Conservation (phyloP, 2,113 vertebrate genomes). For the Elephantulus edwardii region DNA sequence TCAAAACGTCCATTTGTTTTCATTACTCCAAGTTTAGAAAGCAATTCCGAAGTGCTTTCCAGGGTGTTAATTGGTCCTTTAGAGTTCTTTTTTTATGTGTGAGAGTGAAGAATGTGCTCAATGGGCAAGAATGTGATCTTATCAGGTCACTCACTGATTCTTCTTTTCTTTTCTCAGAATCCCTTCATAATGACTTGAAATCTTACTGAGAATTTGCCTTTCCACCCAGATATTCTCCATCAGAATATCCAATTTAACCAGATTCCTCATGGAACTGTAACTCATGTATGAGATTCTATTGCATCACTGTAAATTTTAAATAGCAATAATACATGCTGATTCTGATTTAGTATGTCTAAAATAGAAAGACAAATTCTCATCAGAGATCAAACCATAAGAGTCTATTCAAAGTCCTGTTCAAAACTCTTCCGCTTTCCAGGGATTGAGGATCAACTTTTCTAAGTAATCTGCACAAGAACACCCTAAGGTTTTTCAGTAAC, state of each 20-base stretch:
- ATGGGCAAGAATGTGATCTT: not conserved
- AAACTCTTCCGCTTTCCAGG: not conserved
- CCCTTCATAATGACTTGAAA: too few species aligned
- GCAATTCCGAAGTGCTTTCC: slow-evolving; percentile 59
- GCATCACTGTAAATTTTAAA: too few species aligned
- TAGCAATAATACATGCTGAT: too few species aligned
- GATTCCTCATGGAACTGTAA: too few species aligned
- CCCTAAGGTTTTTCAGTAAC: not conserved
- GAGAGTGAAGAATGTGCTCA: not conserved
- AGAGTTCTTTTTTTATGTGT: not conserved
- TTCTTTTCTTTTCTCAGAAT: not conserved
- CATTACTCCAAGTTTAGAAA: slow-evolving; percentile 73
- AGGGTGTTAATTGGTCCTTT: slow-evolving; percentile 51
- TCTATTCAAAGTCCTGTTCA: not conserved
- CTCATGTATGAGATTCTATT: too few species aligned
- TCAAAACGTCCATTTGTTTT: slow-evolving; percentile 82
- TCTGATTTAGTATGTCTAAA: not conserved
- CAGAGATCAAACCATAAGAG: not conserved
- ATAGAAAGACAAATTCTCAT: not conserved
- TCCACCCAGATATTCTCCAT: not conserved
- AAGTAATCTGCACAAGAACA: not conserved
- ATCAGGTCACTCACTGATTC: not conserved
- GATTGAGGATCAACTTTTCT: not conserved
- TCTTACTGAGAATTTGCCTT: not conserved
- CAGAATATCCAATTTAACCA: too few species aligned